Conservation (phyloP, 2,113 vertebrate genomes). For the Psammodynastes pulverulentus region DNA sequence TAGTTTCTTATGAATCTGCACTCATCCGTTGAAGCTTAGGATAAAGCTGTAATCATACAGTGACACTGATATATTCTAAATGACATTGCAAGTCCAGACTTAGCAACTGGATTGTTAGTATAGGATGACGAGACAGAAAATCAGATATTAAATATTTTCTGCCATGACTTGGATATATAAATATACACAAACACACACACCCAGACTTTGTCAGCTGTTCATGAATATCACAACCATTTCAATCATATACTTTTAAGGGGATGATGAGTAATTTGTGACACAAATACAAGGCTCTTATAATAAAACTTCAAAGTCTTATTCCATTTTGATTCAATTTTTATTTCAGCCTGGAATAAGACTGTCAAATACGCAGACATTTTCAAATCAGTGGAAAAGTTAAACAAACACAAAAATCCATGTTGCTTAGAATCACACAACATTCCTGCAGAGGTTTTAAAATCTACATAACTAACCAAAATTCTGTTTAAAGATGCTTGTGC, state of each 20-base stretch:
- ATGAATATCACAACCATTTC: background rate
- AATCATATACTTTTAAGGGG: background rate
- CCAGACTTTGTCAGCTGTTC: background rate
- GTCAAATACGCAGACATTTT: background rate
- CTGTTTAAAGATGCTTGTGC: background rate
- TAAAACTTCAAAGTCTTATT: background rate
- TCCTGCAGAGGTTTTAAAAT: background rate
- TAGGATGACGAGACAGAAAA: background rate
- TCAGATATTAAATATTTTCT: background rate
- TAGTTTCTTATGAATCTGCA: conserved; percentile 6
- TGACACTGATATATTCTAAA: background rate
- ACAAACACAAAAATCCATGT: background rate
- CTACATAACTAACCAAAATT: background rate
- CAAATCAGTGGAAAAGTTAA: background rate
- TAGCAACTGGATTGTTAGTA: background rate
- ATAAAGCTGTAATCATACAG: background rate
- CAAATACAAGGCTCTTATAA: background rate
- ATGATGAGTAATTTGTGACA: background rate
- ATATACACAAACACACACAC: background rate
- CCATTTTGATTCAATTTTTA: background rate
- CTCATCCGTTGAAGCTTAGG: conserved; percentile 5
- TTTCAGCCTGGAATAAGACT: background rate
- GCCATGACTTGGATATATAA: background rate
- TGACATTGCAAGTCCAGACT: background rate
- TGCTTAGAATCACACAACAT: background rate